These are phyloP conservation scores for Calephelis virginiensis DNA, from an alignment of 1,140 invertebrate genomes.

Conservation along the genomic window DNA sequence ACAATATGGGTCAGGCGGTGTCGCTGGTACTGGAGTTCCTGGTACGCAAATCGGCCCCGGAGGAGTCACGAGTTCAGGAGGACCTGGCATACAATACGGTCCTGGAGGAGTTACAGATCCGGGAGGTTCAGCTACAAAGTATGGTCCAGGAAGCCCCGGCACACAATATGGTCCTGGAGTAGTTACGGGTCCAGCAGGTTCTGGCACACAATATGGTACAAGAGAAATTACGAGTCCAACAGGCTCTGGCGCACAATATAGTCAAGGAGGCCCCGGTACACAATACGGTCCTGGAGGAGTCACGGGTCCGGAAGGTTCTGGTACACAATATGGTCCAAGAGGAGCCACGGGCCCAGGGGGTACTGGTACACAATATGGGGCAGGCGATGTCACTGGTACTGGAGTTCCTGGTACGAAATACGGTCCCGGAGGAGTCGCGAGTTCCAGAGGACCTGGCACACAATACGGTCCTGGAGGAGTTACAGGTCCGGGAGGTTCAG, in stretches of 20 bases:
- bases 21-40: slow-evolving; percentile 15
- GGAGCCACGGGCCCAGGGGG: not conserved
- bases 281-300: slow-evolving; percentile 22
- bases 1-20: slow-evolving; percentile 14
- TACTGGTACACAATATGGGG: slow-evolving; percentile 2
- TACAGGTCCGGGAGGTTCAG: slow-evolving; percentile 14
- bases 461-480: slow-evolving; percentile 24
- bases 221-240: slow-evolving; percentile 10
- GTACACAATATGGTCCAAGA: slow-evolving; percentile 18
- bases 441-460: not conserved
- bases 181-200: slow-evolving; percentile 16
- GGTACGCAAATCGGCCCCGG: slow-evolving; percentile 29
- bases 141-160: slow-evolving; percentile 21
- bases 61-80: not conserved
- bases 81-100: slow-evolving; percentile 22
- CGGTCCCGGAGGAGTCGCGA: slow-evolving; percentile 21
- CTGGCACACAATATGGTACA: slow-evolving; percentile 24
- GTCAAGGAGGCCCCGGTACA: slow-evolving; percentile 10
- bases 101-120: slow-evolving; percentile 17
- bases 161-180: slow-evolving; percentile 22
- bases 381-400: not conserved
- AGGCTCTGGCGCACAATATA: not conserved
- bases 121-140: slow-evolving; percentile 18
- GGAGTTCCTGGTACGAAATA: slow-evolving; percentile 28
- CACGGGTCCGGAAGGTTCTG: slow-evolving; percentile 9